Base-by-base conservation (phyloP, 2,113 vertebrate genomes). In the Apteryx mantelli region DNA sequence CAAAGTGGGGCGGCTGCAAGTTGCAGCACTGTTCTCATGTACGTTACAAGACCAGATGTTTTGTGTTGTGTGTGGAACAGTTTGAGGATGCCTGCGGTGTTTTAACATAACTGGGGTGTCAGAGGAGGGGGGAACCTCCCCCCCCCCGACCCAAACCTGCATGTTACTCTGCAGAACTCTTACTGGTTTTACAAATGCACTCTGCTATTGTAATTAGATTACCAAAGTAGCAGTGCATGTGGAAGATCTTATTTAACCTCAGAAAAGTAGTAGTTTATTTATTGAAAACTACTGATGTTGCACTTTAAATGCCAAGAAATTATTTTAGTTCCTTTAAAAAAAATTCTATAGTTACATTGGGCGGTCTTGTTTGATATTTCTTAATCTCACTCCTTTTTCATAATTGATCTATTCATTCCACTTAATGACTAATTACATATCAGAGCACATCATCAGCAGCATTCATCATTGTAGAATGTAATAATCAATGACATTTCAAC, bases 401-500 rank as follows among this genome's bases (percentile, higher is more conserved):
- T 99, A 99, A 99, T 99, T 99, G 99, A 99, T 99, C 99, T 99
- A 99, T 99, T 99, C 99, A 99, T 99, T 99, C 98, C 98, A 99
- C 98, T 98, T 99, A 99, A 99, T 99, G 99, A 99, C 99, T 99
- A 99, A 99, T 99, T 99, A 99, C 99, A 99, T 99, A 99, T 99
- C 99, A 99, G 98, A 98, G 99, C 98, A 98, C 99, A 99, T 99
- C 98, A 99, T 99, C 98, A 98, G 98, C 98, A 98, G 98, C 99
- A 99, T 99, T 99, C 99, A 99, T 99, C 99, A 99, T 99, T 98
- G 98, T 99, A 99, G 98, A 99, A 99, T 98, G 98, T 99, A 99
- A 99, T 99, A 99, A 99, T 99, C 99, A 99, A 99, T 99, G 99
- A 99, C 99, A 99, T 99, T 99, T 99, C 98, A 99, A 99, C 99